Conservation (phyloP, 2,113 vertebrate genomes). For the Cyprinodon tularosa region DNA sequence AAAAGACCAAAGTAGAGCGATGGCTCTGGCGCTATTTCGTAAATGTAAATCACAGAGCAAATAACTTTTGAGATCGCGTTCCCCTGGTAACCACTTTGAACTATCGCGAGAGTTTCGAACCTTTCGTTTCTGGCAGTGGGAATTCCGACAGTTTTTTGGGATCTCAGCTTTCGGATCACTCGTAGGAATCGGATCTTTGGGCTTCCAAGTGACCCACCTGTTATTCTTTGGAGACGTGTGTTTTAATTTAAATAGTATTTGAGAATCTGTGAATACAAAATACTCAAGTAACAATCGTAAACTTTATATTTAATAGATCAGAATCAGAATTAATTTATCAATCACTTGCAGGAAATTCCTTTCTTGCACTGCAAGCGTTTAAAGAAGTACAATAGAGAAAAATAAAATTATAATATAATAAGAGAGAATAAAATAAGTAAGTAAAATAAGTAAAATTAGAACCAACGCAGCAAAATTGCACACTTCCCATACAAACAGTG, state of each 20-base stretch:
- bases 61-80: slow-evolving; percentile 68
- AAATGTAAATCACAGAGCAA: slow-evolving; percentile 23
- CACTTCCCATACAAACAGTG: no score
- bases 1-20: neutral
- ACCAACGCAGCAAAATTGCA: no score
- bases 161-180: neutral
- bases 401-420: no score
- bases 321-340: no score
- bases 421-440: no score
- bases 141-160: neutral
- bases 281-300: no score
- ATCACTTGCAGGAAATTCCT: no score
- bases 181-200: neutral
- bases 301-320: no score
- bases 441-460: no score
- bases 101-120: slow-evolving; percentile 74
- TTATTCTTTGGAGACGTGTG: neutral
- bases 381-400: no score
- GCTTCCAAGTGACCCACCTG: no score
- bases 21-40: slow-evolving; percentile 11
- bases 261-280: neutral
- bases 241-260: neutral
- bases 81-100: slow-evolving; percentile 68
- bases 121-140: neutral
- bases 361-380: no score